A percentile compares a stretch with the other conserved stretches of the same genome.
These are phyloP conservation scores for Numenius arquata DNA, from an alignment of 2,113 vertebrate genomes.

Conservation along the genomic window DNA sequence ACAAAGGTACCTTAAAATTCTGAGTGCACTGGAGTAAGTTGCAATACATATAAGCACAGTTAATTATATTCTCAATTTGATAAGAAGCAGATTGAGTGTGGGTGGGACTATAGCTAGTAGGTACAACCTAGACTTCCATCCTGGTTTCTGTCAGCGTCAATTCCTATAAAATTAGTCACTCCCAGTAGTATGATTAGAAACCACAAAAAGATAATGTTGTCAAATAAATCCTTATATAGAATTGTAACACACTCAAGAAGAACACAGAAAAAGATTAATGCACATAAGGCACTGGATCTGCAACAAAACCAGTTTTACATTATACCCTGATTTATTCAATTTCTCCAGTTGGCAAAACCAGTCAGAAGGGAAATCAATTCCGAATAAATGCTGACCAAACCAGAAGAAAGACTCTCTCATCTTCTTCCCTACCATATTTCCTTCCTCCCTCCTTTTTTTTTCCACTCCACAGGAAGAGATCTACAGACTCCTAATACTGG, in stretches of 20 bases:
- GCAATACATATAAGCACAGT: not conserved
- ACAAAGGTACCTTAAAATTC: not conserved
- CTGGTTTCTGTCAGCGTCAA: not conserved
- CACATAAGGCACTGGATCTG: not conserved
- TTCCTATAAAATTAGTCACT: not conserved
- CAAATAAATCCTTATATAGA: not conserved
- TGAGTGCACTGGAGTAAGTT: not conserved
- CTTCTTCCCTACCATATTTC: not conserved
- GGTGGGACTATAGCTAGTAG: not conserved
- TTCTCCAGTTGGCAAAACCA: conserved; percentile 6
- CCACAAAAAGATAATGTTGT: not conserved
- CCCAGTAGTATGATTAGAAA: not conserved
- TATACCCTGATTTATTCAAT: not conserved
- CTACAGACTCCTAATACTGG: not conserved
- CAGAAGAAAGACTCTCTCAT: not conserved
- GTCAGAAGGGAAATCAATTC: not conserved
- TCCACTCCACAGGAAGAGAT: not conserved
- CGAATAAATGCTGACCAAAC: not conserved
- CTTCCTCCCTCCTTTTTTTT: not conserved
- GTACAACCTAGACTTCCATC: not conserved
- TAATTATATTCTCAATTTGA: not conserved
- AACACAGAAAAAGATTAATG: not conserved
- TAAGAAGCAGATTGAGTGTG: not conserved
- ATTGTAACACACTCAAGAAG: not conserved
- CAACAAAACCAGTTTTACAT: not conserved